Conservation (phyloP, 2,888 invertebrate species). For the Microctonus aethiopoides region DNA sequence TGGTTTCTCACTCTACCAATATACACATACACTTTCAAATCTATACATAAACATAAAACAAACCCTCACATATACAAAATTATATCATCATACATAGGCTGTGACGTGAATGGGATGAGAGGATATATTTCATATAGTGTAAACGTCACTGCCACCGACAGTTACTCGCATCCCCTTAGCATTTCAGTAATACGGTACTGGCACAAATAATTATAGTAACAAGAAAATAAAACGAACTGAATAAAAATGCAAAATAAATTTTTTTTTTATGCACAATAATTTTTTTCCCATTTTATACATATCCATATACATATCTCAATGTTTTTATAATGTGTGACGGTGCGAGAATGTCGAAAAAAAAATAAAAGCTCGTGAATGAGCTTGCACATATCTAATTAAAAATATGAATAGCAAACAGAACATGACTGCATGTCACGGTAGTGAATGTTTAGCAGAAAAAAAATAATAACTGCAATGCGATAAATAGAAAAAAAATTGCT, state of each 20-base stretch:
- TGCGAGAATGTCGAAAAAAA: not conserved
- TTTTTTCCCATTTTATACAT: too few species aligned
- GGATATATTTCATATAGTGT: slow-evolving; percentile 30
- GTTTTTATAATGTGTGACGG: not conserved
- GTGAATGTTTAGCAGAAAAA: not conserved
- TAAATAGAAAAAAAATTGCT: not conserved
- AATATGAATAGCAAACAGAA: not conserved
- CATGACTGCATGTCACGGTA: not conserved
- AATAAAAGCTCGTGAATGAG: not conserved
- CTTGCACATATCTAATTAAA: not conserved
- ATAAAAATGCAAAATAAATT: not conserved
- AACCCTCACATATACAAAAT: not conserved
- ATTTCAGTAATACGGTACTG: slow-evolving; percentile 49
- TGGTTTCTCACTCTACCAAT: slow-evolving; percentile 47
- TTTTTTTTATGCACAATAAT: not conserved
- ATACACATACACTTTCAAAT: not conserved
- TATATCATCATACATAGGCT: not conserved
- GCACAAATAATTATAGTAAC: not conserved
- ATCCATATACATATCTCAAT: not conserved
- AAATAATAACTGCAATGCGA: not conserved
- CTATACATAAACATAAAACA: slow-evolving; percentile 20
- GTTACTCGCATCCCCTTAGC: slow-evolving; percentile 36
- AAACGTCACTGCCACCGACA: slow-evolving; percentile 49
- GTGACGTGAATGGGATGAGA: not conserved
- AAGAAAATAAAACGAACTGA: not conserved